These are phyloP conservation scores for Branchipolynoe longqiensis DNA, from an alignment of 2,888 invertebrate species.

Conservation along the genomic window DNA sequence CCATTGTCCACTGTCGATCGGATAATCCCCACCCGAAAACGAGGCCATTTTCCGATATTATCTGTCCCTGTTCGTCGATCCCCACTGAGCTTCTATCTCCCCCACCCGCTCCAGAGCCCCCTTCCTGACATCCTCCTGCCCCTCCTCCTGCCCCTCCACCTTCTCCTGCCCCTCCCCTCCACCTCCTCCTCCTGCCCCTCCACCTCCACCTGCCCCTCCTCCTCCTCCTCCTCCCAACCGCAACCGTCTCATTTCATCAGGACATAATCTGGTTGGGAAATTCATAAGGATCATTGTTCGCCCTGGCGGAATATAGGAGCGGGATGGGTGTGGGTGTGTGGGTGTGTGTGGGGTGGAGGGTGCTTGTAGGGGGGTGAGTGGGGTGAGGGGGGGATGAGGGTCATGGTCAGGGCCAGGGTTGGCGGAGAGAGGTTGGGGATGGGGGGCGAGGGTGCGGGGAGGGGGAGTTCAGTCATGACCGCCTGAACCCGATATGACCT, in stretches of 20 bases:
- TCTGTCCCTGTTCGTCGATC: conserved; percentile 41
- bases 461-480: too few relatives aligned
- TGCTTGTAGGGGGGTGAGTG: too few relatives aligned
- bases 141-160: too few relatives aligned
- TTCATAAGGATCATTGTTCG: conserved; percentile 56
- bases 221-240: neutral
- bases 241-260: conserved; percentile 49
- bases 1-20: conserved; percentile 38
- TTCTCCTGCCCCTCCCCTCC: too few relatives aligned
- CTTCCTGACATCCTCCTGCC: too few relatives aligned
- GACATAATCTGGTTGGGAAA: conserved; percentile 32
- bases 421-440: too few relatives aligned
- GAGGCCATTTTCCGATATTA: conserved; percentile 48
- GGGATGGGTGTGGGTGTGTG: too few relatives aligned
- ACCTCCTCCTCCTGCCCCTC: neutral
- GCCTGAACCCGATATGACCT: conserved; percentile 48
- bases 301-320: conserved; percentile 14
- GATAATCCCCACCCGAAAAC: conserved; percentile 40
- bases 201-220: neutral
- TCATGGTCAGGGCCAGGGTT: too few relatives aligned
- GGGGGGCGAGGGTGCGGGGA: too few relatives aligned
- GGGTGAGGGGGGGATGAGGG: too few relatives aligned
- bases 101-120: neutral
- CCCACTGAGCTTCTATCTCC: neutral
- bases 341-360: too few relatives aligned